These are phyloP conservation scores for Parauchenoglanis ngamensis DNA, from an alignment of 2,797 vertebrate species.

Conservation along the genomic window DNA sequence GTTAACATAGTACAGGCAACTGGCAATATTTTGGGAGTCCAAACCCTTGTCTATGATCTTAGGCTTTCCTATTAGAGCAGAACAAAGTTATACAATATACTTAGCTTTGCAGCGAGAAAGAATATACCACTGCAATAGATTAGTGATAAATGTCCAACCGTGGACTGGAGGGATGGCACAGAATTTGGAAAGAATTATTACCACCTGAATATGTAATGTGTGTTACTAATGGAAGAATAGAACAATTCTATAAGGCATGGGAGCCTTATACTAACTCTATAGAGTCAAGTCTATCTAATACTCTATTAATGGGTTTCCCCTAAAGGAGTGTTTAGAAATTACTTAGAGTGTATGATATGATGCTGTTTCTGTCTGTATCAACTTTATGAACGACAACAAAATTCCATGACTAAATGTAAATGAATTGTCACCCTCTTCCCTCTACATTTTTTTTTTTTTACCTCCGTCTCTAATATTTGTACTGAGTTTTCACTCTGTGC, in stretches of 20 bases:
- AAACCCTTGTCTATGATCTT: not conserved
- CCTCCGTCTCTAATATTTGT: not conserved
- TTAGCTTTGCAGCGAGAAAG: not conserved
- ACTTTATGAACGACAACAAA: not conserved
- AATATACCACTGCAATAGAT: not conserved
- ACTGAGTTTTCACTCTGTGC: not conserved
- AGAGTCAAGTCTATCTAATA: not conserved
- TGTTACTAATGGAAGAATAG: not conserved
- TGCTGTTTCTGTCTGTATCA: not conserved
- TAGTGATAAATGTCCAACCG: not conserved
- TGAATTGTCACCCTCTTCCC: not conserved
- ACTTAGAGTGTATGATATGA: not conserved
- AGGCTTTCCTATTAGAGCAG: not conserved
- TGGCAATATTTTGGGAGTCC: not conserved
- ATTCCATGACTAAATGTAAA: not conserved
- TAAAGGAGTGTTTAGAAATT: not conserved
- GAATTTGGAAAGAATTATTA: slow-evolving; percentile 1
- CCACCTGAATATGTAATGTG: not conserved
- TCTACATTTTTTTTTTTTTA: not conserved
- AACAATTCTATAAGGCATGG: not conserved
- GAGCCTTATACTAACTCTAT: not conserved
- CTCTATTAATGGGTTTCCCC: not conserved
- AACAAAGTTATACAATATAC: not conserved
- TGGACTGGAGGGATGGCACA: not conserved
- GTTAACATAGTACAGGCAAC: too few relatives aligned